A percentile compares a stretch with the other conserved stretches of the same genome.
Conservation (phyloP, 2,113 vertebrate genomes). For the Proteles cristata region DNA sequence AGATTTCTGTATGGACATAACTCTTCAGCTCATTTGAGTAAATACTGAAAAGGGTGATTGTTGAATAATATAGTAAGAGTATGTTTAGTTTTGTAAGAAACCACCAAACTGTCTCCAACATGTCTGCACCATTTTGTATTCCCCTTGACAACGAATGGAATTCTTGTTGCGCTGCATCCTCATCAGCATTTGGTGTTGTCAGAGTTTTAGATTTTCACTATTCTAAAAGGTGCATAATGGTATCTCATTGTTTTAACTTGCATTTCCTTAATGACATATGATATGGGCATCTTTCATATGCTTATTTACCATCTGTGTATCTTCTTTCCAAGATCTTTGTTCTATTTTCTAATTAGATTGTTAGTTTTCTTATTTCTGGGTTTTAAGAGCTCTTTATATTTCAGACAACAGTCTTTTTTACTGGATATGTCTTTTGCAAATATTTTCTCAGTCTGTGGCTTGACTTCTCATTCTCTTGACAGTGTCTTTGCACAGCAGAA, state of each 20-base stretch:
- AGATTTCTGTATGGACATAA: background rate
- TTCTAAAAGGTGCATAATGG: background rate
- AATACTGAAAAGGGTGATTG: background rate
- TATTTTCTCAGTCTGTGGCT: background rate
- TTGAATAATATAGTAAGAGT: background rate
- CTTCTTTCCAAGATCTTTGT: background rate
- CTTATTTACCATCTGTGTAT: background rate
- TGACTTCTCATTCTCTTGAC: background rate
- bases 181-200: background rate
- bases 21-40: background rate
- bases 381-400: background rate
- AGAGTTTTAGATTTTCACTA: background rate
- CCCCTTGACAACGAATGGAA: background rate
- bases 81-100: background rate
- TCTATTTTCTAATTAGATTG: background rate
- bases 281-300: background rate
- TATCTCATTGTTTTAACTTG: background rate
- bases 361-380: background rate
- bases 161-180: background rate
- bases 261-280: background rate
- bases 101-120: background rate
- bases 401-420: background rate
- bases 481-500: background rate
- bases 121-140: background rate
- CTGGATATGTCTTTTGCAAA: background rate